Evolutionary conservation across 2,888 invertebrate species (phyloP), one percentile per base, ranked within the genome.

Genomic region (Lucinisca nassula): DNA sequence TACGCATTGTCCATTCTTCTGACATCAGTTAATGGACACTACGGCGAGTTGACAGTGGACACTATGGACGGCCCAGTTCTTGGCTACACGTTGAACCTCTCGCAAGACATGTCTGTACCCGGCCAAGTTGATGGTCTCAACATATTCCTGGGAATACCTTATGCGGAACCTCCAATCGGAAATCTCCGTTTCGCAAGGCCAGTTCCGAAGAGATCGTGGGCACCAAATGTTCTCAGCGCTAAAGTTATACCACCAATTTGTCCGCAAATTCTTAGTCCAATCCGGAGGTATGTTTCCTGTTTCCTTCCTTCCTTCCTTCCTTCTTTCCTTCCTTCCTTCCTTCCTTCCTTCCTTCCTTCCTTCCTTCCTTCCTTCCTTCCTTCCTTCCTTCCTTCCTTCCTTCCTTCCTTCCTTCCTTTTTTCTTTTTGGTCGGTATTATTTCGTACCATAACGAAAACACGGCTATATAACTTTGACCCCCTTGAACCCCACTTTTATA

Each of bases 141-240:
- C 30, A 82, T 92, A n/a, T 92, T 88, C 75, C 84, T 91, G 12
- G 92, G 92, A 1, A 88, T 92, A 38, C 92, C 92, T 0, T 92
- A 90, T 55, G 92, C 92, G 3, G 90, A 91, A 38, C 84, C 91
- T 12, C 92, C 92, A 10, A 40, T 85, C 12, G 91, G 88, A 32
- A 51, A 72, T 30, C 84, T 87, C n/a, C 67, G 92, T 27, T 92
- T 92, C 67, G 84, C 91, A 1, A 35, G 76, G 55, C 90, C 92
- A 38, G 80, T 86, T 8, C 76, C 86, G 6, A 85, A 88, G 45
- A n/a, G 32, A 35, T 76, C 85, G 14, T 92, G 92, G 92, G 77
- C 58, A 55, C 87, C 88, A 27, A 80, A 17, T 1, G 40, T 27
- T 30, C 38, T 86, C 27, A 81, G 86, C 30, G 89, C 91, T 0